Base-by-base conservation (phyloP, 2,113 vertebrate species). In the Larimichthys crocea region DNA sequence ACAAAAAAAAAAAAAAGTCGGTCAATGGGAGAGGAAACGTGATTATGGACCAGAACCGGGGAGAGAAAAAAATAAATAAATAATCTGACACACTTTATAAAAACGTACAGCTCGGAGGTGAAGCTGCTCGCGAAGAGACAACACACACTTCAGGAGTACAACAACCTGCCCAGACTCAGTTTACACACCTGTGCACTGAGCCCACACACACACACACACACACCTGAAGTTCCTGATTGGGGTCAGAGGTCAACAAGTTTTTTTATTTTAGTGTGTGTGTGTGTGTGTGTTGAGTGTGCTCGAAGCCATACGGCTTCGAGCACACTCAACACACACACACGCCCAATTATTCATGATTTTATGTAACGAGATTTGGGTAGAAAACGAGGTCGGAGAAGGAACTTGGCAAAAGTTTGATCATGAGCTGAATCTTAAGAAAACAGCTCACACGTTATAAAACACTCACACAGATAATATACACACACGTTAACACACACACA, bases 1-100 rank as follows among this genome's bases (percentile, higher is more conserved):
- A 92, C 82, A 86, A 76, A 88, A 76, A 79, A 86, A 76, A 88
- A n/a, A n/a, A 76, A 79, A 86, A 86, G 82, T 88, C 82, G 82
- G 83, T 88, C 87, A 87, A 84, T 70, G 82, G 65, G 20, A 81
- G 63, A 80, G 83, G 84, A 91, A 89, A 91, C 53, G 89, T 86
- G 89, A 90, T 90, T 85, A 89, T 72, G 65, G 82, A 73, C 46
- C 89, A 75, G 86, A 88, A 86, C 80, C 57, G 72, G 56, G 16
- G 46, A 57, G 61, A 52, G 56, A 52, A 53, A 75, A 68, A 82
- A 56, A 53, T 81, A n/a, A n/a, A 74, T 74, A 60, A 26, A 68
- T 78, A 75, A 80, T 50, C 70, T 82, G 85, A 85, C 88, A 88
- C 82, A 84, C 78, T 88, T 84, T 79, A 19, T 4, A 22, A 22